Base-by-base conservation (phyloP, 2,888 invertebrate genomes). In the Drosophila meridiana region DNA sequence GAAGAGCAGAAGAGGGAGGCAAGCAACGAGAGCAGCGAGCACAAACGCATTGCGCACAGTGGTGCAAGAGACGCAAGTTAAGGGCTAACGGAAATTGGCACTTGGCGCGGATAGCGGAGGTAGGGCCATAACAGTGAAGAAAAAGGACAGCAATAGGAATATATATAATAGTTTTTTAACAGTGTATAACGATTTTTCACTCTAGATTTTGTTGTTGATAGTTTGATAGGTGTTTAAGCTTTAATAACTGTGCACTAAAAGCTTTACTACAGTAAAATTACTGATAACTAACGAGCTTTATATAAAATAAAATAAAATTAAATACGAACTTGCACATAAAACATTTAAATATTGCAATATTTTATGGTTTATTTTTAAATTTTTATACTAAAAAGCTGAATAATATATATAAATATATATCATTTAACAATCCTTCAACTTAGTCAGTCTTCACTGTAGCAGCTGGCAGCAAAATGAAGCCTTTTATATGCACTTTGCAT, bases 41-140 rank as follows among this genome's bases (percentile, higher is more conserved):
- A 56, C 9, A 28, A 13, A 9, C 28, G 38, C 20, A 60, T 47
- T 74, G 57, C 26, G 66, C 78, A 76, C 73, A 73, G 73, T 73
- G 78, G 78, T 59, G 73, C 62, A 60, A 60, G 30, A 30, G 53
- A 9, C 40, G 38, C 8, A 28, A 28, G 26, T 2, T 32, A 20
- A 52, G 42, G n/a, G 28, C 64, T 32, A 76, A 57, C 81, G 77
- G 81, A 80, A 67, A 72, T 64, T 20, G 53, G 52, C 68, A 69
- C 69, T 73, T 73, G 64, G 48, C 20, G n/a, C 13, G 26, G 32
- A 48, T 38, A 36, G 47, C 36, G 59, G 65, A 62, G 75, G 79
- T 71, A 78, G 45, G 26, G 53, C 59, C 9, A 28, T 30, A 14
- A 60, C 59, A 60, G 72, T 71, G 20, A 20, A 20, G 20, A 20